Evolutionary conservation across 2,797 vertebrate genomes (phyloP).

Genomic region (Pterois miles): DNA sequence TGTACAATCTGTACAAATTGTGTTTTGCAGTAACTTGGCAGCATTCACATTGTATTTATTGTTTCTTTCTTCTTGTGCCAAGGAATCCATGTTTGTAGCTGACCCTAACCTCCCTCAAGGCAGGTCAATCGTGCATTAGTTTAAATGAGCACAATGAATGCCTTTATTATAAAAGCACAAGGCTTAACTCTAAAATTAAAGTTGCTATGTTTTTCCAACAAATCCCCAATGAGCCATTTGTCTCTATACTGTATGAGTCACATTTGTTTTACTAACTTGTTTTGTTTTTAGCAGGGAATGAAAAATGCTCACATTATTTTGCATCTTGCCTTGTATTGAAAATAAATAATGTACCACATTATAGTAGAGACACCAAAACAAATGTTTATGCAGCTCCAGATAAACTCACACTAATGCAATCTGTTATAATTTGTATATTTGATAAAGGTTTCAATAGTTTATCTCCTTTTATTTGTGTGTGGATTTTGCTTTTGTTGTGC

Average conservation of each 20-base stretch:
- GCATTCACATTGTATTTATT: neutral
- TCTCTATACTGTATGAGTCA: constrained; percentile 2
- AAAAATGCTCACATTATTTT: constrained; percentile 9
- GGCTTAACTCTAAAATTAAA: neutral
- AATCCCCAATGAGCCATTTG: neutral
- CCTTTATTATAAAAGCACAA: constrained; percentile 10
- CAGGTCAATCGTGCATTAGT: neutral
- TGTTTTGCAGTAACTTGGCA: neutral
- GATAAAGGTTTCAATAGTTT: constrained; percentile 16
- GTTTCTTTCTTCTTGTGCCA: neutral
- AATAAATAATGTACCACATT: constrained; percentile 14
- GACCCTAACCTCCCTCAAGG: neutral
- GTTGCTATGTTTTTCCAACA: neutral
- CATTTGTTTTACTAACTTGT: neutral
- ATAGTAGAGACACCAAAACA: neutral
- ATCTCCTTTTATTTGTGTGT: constrained; percentile 2
- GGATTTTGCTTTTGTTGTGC: constrained; percentile 6
- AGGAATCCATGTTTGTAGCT: neutral
- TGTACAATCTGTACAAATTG: neutral
- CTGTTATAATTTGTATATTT: neutral
- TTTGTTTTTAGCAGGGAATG: neutral
- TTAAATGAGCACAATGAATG: constrained; percentile 1
- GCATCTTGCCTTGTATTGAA: neutral
- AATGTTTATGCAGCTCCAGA: constrained; percentile 2
- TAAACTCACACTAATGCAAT: constrained; percentile 17